phyloP scores from a whole-genome alignment of 2,888 invertebrate species.

The Cataglyphis livida region DNA sequence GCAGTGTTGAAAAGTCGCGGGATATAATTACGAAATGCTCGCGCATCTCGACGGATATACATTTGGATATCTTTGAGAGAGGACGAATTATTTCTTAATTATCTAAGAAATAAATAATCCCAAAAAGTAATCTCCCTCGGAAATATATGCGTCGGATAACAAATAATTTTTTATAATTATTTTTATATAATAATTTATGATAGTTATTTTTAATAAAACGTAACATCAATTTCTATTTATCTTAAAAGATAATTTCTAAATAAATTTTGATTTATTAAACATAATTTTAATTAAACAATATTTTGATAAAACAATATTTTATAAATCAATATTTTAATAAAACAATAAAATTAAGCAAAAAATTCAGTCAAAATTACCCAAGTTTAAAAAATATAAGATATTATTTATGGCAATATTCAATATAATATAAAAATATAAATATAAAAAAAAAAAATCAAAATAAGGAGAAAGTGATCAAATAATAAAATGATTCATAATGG shows the following conservation, averaged over 20 bases:
- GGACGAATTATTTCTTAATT: slow-evolving; percentile 71
- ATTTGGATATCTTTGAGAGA: slow-evolving; percentile 59
- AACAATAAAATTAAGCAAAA: background rate
- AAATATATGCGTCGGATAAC: too few species aligned
- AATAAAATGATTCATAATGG: slow-evolving; percentile 22
- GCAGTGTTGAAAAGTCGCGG: slow-evolving; percentile 62
- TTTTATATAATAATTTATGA: too few species aligned
- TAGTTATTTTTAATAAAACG: background rate
- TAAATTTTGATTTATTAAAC: too few species aligned
- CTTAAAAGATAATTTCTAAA: background rate
- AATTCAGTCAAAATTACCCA: background rate
- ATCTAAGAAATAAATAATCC: slow-evolving; percentile 49
- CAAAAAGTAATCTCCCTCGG: background rate
- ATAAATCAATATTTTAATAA: background rate
- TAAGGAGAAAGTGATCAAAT: background rate
- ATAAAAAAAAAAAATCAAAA: background rate
- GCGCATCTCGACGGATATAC: slow-evolving; percentile 41
- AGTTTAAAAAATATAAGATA: background rate
- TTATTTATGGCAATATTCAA: background rate
- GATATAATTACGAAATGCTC: slow-evolving; percentile 68
- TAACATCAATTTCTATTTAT: background rate
- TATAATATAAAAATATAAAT: background rate
- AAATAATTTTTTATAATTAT: background rate
- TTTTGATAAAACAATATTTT: too few species aligned
- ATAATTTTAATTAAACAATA: background rate